Percentiles rank a stretch among this genome's conserved stretches.
phyloP scores from a whole-genome alignment of 2,888 invertebrate genomes.

The Leptopterna dolabrata region DNA sequence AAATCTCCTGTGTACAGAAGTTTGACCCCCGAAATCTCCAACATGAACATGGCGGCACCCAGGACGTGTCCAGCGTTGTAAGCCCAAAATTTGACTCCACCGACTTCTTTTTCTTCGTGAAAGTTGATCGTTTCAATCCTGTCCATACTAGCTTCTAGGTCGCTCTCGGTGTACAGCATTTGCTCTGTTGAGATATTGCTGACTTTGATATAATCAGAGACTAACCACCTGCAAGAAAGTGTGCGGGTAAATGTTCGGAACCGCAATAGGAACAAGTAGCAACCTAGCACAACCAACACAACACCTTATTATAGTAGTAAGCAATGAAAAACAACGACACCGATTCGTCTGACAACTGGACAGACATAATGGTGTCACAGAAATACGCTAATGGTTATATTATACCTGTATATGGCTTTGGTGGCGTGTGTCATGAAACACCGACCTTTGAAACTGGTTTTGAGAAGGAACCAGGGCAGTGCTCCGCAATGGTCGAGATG shows the following conservation, averaged over 20 bases:
- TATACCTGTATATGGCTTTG: slow-evolving; percentile 89
- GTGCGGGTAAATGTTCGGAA: too few species aligned
- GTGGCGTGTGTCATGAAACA: slow-evolving; percentile 99
- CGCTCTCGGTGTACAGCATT: slow-evolving; percentile 97
- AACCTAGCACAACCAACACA: too few species aligned
- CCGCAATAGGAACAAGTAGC: too few species aligned
- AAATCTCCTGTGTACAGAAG: slow-evolving; percentile 98
- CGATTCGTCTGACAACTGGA: too few species aligned
- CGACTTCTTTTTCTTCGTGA: slow-evolving; percentile 95
- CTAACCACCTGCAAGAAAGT: slow-evolving; percentile 82
- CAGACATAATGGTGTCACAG: too few species aligned
- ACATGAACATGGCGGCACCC: slow-evolving; percentile 99
- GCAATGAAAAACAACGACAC: too few species aligned
- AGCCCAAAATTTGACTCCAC: slow-evolving; percentile 97
- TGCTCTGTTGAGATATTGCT: slow-evolving; percentile 97
- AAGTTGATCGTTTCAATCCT: slow-evolving; percentile 98
- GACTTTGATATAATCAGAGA: slow-evolving; percentile 99
- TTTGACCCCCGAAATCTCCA: slow-evolving; percentile 98
- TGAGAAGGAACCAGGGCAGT: slow-evolving; percentile 96
- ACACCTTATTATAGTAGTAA: too few species aligned
- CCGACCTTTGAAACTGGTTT: slow-evolving; percentile 96
- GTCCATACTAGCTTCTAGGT: slow-evolving; percentile 97
- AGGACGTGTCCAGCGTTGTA: slow-evolving; percentile 99
- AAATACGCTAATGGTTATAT: too few species aligned
- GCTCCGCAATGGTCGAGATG: slow-evolving; percentile 99